These are phyloP conservation scores for Ectobius pallidus DNA, from an alignment of 2,888 invertebrate genomes.

Conservation along the genomic window DNA sequence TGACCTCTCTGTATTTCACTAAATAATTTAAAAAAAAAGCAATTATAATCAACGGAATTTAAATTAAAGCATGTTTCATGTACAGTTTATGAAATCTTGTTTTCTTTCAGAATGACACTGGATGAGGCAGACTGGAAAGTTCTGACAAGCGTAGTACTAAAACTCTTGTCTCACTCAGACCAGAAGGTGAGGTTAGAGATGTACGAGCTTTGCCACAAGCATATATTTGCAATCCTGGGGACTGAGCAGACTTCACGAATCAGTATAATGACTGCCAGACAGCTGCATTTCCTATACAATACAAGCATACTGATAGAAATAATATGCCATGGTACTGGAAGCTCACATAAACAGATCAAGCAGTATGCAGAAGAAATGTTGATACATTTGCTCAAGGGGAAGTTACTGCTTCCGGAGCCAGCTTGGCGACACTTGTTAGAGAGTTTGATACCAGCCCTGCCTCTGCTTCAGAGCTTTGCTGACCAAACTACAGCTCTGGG, in stretches of 20 bases:
- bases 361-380: conserved; percentile 65
- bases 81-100: too few relatives aligned
- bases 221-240: conserved; percentile 62
- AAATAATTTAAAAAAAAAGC: too few relatives aligned
- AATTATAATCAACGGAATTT: too few relatives aligned
- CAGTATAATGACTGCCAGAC: conserved; percentile 55
- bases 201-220: conserved; percentile 61
- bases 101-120: conserved; percentile 10
- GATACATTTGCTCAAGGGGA: conserved; percentile 67
- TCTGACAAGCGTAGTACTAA: conserved; percentile 49
- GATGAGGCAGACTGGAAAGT: conserved; percentile 8
- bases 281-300: conserved; percentile 62
- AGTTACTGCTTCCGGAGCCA: conserved; percentile 64
- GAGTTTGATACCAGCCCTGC: conserved; percentile 64
- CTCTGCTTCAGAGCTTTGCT: conserved; percentile 65
- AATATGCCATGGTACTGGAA: conserved; percentile 65
- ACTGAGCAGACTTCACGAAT: conserved; percentile 53
- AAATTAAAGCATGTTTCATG: too few relatives aligned
- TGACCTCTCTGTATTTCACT: too few relatives aligned
- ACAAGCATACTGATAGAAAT: conserved; percentile 67
- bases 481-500: conserved; percentile 61
- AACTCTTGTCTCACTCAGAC: conserved; percentile 63
- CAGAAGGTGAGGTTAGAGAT: conserved; percentile 61
- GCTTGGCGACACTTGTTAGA: conserved; percentile 68
- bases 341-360: conserved; percentile 59